phyloP scores from a whole-genome alignment of 2,888 invertebrate genomes.

The Drosophila kanekoi region DNA sequence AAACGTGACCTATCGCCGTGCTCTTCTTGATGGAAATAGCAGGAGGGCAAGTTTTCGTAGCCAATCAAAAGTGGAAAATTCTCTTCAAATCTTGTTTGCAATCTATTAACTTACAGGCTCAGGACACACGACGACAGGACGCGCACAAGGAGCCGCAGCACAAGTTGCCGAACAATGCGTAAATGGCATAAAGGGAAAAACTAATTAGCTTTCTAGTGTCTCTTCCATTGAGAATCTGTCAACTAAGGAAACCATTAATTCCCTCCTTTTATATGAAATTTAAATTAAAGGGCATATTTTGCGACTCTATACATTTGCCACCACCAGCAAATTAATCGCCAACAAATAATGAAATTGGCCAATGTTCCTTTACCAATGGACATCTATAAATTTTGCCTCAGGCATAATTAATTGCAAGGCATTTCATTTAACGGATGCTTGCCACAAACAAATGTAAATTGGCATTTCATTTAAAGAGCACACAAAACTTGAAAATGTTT shows the following conservation, averaged over 20 bases:
- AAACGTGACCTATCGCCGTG: conserved; percentile 33
- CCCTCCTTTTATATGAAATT: not conserved
- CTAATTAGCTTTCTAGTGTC: conserved; percentile 31
- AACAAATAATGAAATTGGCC: conserved; percentile 20
- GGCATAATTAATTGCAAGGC: conserved; percentile 25
- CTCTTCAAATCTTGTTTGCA: conserved; percentile 11
- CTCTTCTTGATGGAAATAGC: conserved; percentile 4
- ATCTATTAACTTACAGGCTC: conserved; percentile 39
- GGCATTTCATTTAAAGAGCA: not conserved
- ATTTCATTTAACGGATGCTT: conserved; percentile 27
- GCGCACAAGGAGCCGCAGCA: not conserved
- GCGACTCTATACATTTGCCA: not conserved
- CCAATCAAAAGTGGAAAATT: conserved; percentile 34
- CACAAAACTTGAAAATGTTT: not conserved
- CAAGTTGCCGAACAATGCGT: conserved; percentile 2
- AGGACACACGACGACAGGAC: conserved; percentile 19
- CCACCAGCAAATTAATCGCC: conserved; percentile 32
- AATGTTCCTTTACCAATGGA: conserved; percentile 20
- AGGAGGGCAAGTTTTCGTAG: conserved; percentile 28
- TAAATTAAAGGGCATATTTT: not conserved
- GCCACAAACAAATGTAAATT: not conserved
- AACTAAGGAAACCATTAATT: not conserved
- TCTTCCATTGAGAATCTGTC: conserved; percentile 5
- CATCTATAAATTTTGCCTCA: conserved; percentile 26
- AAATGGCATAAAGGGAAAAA: conserved; percentile 17